phyloP scores from a whole-genome alignment of 2,113 vertebrate species.

The Xiphophorus maculatus region DNA sequence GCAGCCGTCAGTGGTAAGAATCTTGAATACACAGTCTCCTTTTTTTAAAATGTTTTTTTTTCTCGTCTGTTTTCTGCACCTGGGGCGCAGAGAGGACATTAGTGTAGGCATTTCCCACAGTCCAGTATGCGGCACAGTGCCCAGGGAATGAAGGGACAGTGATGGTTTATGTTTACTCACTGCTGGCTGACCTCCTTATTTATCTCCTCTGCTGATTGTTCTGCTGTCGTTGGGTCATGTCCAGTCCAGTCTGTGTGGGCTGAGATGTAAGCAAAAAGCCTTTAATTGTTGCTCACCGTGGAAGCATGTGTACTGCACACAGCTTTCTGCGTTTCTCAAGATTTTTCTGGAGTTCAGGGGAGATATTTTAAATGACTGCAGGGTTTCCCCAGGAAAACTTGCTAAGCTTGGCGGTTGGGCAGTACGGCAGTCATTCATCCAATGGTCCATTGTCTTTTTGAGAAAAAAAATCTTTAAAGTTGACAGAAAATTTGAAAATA shows the following conservation, averaged over 20 bases:
- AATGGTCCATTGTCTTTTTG: too few relatives aligned
- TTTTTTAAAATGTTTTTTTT: conserved; percentile 30
- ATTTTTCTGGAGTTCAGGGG: not conserved
- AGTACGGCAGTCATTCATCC: too few relatives aligned
- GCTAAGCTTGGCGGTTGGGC: too few relatives aligned
- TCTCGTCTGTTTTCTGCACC: conserved; percentile 28
- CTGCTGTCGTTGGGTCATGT: conserved; percentile 49
- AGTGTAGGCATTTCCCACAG: conserved; percentile 52
- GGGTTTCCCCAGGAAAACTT: not conserved
- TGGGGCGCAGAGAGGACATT: conserved; percentile 41
- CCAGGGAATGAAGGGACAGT: conserved; percentile 23
- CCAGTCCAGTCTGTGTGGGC: conserved; percentile 50
- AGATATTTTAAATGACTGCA: not conserved
- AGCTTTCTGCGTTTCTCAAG: not conserved
- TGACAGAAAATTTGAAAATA: too few relatives aligned
- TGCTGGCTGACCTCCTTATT: conserved; percentile 60
- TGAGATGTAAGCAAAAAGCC: conserved; percentile 64
- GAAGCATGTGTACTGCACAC: not conserved
- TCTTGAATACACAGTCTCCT: conserved; percentile 26
- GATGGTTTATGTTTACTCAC: conserved; percentile 49
- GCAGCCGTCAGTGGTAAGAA: conserved; percentile 25
- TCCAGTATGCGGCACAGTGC: conserved; percentile 37
- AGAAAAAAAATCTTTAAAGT: too few relatives aligned
- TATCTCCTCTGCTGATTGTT: conserved; percentile 56
- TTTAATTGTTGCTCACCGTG: conserved; percentile 43